Base-by-base conservation (phyloP, 2,113 vertebrate genomes). In the Clupea harengus region DNA sequence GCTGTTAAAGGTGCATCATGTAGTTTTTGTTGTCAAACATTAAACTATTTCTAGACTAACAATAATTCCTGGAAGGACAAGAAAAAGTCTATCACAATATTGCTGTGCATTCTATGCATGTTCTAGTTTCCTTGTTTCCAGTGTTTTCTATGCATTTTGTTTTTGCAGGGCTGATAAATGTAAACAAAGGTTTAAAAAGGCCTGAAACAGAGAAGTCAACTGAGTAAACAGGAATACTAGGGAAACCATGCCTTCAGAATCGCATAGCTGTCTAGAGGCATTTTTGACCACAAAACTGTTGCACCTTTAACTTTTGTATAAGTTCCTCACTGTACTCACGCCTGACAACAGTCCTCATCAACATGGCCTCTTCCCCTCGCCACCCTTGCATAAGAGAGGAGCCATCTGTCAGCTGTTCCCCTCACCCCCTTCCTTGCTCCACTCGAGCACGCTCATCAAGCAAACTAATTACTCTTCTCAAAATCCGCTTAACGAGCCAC, bases 391-490 rank as follows among this genome's bases (percentile, higher is more conserved):
- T 83, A 25, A 67, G 44, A 84, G 18, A 28, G 72, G 46, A 50
- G 67, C 87, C 60, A 54, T 82, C 83, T 86, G 67, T 85, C 50
- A 50, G 82, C 44, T 78, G 72, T 78, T 78, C 28, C 25, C 45
- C 11, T 78, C 72, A 78, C 28, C 72, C 9, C 32, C 72, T 28
- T 60, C 39, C 81, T 75, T 47, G 44, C 78, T 50, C 86, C 45
- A 78, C 88, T 89, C 84, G 86, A 75, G 46, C 85, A 64, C 83
- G 84, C 85, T 86, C 85, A 90, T 85, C 83, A 85, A 89, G 81
- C 32, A 89, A 88, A 89, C 87, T 89, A 90, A 92, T 88, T 90
- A 89, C 85, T 90, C 83, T 45, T 85, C 84, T 86, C 84, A 86
- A 67, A 86, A 90, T 89, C 87, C 86, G 88, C 90, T 89, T 90